Evolutionary conservation across 2,797 vertebrate genomes (phyloP).

Genomic region (Hydrocynus forskahlii): DNA sequence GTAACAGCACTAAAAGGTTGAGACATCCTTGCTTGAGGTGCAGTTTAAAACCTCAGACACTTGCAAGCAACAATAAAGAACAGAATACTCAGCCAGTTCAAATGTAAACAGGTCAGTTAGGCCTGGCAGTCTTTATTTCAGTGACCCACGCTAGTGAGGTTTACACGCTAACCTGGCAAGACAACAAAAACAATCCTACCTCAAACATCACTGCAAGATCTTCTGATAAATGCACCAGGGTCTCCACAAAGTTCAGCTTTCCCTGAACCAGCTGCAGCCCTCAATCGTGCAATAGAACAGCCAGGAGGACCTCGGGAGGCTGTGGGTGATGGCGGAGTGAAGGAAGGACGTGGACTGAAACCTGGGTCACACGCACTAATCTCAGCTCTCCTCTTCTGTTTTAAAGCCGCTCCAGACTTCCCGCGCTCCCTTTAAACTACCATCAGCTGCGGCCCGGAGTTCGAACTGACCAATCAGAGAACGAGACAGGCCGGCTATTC

Average conservation of each 20-base stretch:
- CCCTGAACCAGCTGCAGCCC: not conserved
- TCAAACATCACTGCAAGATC: slow-evolving; percentile 65
- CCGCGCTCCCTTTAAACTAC: slow-evolving; percentile 58
- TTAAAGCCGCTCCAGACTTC: slow-evolving; percentile 58
- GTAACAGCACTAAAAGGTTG: too few relatives aligned
- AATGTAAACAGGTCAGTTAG: too few relatives aligned
- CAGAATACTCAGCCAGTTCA: too few relatives aligned
- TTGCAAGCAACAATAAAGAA: too few relatives aligned
- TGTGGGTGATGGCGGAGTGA: not conserved
- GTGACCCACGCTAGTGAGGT: too few relatives aligned
- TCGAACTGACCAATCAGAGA: slow-evolving; percentile 60
- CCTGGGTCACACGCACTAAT: slow-evolving; percentile 9
- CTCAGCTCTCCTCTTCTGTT: not conserved
- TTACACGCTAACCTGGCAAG: too few relatives aligned
- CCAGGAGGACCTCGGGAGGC: not conserved
- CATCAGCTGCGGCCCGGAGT: slow-evolving; percentile 68
- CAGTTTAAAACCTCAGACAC: too few relatives aligned
- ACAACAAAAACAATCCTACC: slow-evolving; percentile 56
- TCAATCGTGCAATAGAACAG: too few relatives aligned
- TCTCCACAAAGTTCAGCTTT: not conserved
- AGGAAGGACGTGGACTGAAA: slow-evolving; percentile 16
- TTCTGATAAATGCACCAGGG: not conserved
- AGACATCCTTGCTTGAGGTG: too few relatives aligned
- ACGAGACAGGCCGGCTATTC: not conserved
- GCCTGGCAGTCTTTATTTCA: too few relatives aligned